phyloP scores from a whole-genome alignment of 2,113 vertebrate species.

The Albula glossodonta region DNA sequence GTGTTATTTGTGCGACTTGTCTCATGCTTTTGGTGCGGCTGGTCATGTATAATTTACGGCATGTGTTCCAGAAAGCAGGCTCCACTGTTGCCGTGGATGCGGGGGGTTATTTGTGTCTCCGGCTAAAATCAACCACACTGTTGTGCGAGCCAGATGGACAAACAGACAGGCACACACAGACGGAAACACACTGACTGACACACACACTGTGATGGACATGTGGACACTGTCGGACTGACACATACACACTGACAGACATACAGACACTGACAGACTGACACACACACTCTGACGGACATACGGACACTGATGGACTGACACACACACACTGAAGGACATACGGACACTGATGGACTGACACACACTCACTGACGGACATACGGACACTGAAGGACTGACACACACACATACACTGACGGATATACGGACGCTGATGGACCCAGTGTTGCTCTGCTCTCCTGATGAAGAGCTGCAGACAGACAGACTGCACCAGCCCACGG shows the following conservation, averaged over 20 bases:
- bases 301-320: too few species aligned
- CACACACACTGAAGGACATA: background rate
- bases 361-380: background rate
- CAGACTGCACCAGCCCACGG: too few species aligned
- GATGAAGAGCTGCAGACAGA: too few species aligned
- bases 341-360: background rate
- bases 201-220: background rate
- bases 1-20: background rate
- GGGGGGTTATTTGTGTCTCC: conserved; percentile 42
- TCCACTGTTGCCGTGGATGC: conserved; percentile 37
- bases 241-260: background rate
- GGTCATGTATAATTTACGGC: conserved; percentile 50
- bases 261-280: background rate
- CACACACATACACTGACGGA: background rate
- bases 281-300: background rate
- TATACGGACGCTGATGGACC: background rate
- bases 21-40: conserved; percentile 11
- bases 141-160: too few species aligned
- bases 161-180: too few species aligned
- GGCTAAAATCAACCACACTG: conserved; percentile 5
- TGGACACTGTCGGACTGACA: background rate
- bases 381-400: background rate
- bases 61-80: conserved; percentile 13
- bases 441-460: too few species aligned
- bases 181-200: background rate